phyloP scores from a whole-genome alignment of 2,797 vertebrate genomes.

The Centroberyx gerrardi region DNA sequence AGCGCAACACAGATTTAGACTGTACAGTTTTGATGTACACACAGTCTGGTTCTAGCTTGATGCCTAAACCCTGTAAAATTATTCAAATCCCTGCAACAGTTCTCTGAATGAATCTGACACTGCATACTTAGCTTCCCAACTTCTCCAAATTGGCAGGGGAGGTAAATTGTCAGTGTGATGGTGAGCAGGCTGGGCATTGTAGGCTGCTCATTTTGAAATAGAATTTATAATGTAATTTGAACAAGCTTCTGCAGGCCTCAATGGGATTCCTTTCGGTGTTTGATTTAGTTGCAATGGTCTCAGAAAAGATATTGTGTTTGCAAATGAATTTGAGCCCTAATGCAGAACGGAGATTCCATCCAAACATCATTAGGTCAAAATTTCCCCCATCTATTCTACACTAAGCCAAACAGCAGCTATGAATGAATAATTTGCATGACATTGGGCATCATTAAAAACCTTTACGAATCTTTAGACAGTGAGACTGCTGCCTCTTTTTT shows the following conservation, averaged over 20 bases:
- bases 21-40: constrained; percentile 37
- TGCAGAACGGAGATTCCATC: constrained; percentile 60
- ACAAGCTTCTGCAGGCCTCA: constrained; percentile 54
- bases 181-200: constrained; percentile 34
- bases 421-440: constrained; percentile 77
- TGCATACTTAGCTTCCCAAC: constrained; percentile 40
- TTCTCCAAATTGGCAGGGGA: constrained; percentile 53
- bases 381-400: constrained; percentile 46
- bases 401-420: constrained; percentile 46
- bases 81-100: constrained; percentile 55
- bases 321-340: constrained; percentile 64
- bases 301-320: constrained; percentile 59
- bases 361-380: constrained; percentile 65
- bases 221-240: constrained; percentile 70
- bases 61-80: constrained; percentile 67
- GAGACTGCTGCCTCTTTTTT: constrained; percentile 31
- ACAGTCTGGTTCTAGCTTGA: constrained; percentile 20
- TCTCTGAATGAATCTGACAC: constrained; percentile 63
- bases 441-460: constrained; percentile 66
- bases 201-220: constrained; percentile 55
- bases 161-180: constrained; percentile 55
- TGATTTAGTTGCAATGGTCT: constrained; percentile 50
- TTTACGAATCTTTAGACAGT: constrained; percentile 57
- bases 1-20: constrained; percentile 51
- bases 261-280: constrained; percentile 46